A percentile compares a stretch with the other conserved stretches of the same genome.
Conservation (phyloP, 2,888 invertebrate species). For the Pandemis cinnamomeana region DNA sequence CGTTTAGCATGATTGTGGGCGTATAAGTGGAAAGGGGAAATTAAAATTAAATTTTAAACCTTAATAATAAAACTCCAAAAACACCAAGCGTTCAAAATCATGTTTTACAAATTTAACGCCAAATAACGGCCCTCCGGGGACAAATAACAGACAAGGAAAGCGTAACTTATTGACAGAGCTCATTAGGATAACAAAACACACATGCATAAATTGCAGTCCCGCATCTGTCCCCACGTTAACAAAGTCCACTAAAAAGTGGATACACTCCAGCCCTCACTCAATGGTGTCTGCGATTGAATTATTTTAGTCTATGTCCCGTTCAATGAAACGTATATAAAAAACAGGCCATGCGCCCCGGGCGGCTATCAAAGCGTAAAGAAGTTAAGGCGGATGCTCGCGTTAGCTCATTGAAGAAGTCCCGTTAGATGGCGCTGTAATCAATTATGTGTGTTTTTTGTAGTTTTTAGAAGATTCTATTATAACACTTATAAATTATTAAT, state of each 20-base stretch:
- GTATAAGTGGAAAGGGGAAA: too few species aligned
- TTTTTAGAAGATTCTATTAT: too few species aligned
- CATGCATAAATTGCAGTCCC: slow-evolving; percentile 67
- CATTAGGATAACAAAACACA: slow-evolving; percentile 82
- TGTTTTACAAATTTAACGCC: slow-evolving; percentile 65
- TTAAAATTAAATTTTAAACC: not conserved
- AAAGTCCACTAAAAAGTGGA: slow-evolving; percentile 62
- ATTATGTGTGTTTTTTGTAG: too few species aligned
- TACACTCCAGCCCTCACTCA: slow-evolving; percentile 57
- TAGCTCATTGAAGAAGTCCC: too few species aligned
- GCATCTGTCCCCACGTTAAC: slow-evolving; percentile 73
- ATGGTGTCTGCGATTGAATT: slow-evolving; percentile 60
- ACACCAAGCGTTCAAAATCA: slow-evolving; percentile 52
- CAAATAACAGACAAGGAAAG: slow-evolving; percentile 62
- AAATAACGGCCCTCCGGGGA: slow-evolving; percentile 67
- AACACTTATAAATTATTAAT: too few species aligned
- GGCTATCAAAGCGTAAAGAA: slow-evolving; percentile 83
- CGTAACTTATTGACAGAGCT: slow-evolving; percentile 79
- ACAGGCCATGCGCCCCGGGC: slow-evolving; percentile 60
- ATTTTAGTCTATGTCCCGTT: slow-evolving; percentile 61
- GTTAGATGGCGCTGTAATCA: too few species aligned
- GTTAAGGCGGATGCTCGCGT: too few species aligned
- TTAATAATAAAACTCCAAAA: slow-evolving; percentile 45
- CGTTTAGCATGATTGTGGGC: too few species aligned
- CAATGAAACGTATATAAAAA: slow-evolving; percentile 56